These are phyloP conservation scores for Hylyphantes graminicola DNA, from an alignment of 1,140 invertebrate genomes.

Conservation along the genomic window DNA sequence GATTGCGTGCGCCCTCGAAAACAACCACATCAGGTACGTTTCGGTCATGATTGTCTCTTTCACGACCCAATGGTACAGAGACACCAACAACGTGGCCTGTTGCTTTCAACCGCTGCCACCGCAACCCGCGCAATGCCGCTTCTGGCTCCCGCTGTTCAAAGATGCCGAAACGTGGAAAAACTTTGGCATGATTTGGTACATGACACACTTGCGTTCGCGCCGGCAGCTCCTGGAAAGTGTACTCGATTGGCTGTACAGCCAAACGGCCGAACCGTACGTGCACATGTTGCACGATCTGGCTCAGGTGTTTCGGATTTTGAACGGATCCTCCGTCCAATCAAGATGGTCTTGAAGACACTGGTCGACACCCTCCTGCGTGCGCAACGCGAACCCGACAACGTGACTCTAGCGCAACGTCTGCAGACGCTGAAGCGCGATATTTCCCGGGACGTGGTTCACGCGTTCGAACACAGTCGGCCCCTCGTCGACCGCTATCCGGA, in stretches of 20 bases:
- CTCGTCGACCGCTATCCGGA: neutral
- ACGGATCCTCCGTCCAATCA: neutral
- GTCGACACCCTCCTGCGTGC: neutral
- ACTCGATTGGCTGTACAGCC: neutral
- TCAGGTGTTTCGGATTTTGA: neutral
- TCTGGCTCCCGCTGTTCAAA: neutral
- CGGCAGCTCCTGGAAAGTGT: neutral
- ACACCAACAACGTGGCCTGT: neutral
- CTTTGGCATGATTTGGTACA: neutral
- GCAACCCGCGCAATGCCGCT: neutral
- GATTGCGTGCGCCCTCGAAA: neutral
- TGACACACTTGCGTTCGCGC: neutral
- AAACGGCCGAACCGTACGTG: neutral
- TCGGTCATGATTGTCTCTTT: neutral
- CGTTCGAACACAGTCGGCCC: neutral
- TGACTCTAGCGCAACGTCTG: neutral
- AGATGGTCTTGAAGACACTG: conserved; percentile 3
- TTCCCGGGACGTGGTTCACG: neutral
- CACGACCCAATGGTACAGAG: neutral
- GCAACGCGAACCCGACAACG: neutral
- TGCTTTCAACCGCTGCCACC: too few species aligned
- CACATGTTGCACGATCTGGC: neutral
- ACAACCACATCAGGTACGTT: neutral
- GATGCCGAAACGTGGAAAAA: neutral
- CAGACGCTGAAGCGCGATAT: neutral